Base-by-base conservation (phyloP, 2,113 vertebrate species). In the Alectura lathami region DNA sequence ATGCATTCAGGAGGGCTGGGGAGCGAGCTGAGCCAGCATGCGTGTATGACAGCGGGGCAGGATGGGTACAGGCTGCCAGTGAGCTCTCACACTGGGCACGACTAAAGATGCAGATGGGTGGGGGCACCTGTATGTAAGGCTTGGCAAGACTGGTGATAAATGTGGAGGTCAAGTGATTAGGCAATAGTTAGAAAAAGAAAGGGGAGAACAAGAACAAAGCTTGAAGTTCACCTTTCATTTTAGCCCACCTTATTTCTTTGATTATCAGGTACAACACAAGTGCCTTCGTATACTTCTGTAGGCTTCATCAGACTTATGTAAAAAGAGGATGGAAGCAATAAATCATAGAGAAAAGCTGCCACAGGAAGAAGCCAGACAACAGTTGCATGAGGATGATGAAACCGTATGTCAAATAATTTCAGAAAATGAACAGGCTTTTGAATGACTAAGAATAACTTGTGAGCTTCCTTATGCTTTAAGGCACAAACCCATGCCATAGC, bases 391-490 rank as follows among this genome's bases (percentile, higher is more conserved):
- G 30, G 43, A 51, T 72, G 51, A 72, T 74, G 38, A 88, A 92
- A 30, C 54, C 8, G 3, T 75, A 84, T 56, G 69, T 20, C 3
- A 13, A 91, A 81, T 78, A 34, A 78, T 74, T 86, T 84, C 92
- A 92, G 91, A 86, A 93, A 94, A 86, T 12, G 34, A 92, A 78
- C 48, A 38, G 83, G 64, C 23, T 78, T 80, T 86, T 78, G 16
- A 12, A 75, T 92, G 91, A 95, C 86, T 96, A 95, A 91, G 79
- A 91, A 69, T 70, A 96, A 91, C 13, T 0, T 51, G 56, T 2
- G 8, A 94, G 72, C 53, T 89, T 79, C 91, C 10, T 0, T 40
- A 75, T 29, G 83, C 69, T 95, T 81, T 86, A 78, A 84, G 86
- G 88, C 76, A 93, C 68, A 69, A 85, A 86, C 67, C 73, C 82